A percentile compares a stretch with the other conserved stretches of the same genome.
Evolutionary conservation across 2,888 invertebrate species (phyloP).

Genomic region (Pollenia amentaria): DNA sequence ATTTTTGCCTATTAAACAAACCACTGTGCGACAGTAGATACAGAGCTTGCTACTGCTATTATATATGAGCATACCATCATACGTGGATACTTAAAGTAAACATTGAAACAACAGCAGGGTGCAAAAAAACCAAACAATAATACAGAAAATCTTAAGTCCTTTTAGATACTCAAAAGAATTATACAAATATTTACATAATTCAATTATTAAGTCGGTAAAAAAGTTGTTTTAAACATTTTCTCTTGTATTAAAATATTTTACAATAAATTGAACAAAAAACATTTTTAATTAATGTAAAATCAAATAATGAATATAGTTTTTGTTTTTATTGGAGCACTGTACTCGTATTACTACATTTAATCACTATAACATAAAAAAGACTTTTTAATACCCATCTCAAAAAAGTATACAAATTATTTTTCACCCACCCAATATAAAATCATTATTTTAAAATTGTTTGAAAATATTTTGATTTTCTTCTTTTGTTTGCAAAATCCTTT

Average conservation of each 20-base stretch:
- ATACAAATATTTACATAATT: not conserved
- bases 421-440: not conserved
- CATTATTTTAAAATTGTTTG: not conserved
- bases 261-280: not conserved
- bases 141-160: not conserved
- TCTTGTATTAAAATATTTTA: too few relatives aligned
- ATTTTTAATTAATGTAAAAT: not conserved
- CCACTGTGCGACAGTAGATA: not conserved
- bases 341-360: too few relatives aligned
- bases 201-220: not conserved
- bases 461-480: not conserved
- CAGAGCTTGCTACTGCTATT: too few relatives aligned
- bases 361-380: too few relatives aligned
- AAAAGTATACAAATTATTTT: not conserved
- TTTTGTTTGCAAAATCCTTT: slow-evolving; percentile 4
- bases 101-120: not conserved
- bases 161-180: not conserved
- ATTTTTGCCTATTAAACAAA: too few relatives aligned
- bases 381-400: not conserved
- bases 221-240: not conserved
- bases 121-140: not conserved
- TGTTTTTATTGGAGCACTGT: too few relatives aligned
- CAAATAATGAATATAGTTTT: too few relatives aligned
- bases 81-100: not conserved
- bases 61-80: not conserved